phyloP scores from a whole-genome alignment of 2,797 vertebrate genomes.

The Petrocephalus schoutedeni region DNA sequence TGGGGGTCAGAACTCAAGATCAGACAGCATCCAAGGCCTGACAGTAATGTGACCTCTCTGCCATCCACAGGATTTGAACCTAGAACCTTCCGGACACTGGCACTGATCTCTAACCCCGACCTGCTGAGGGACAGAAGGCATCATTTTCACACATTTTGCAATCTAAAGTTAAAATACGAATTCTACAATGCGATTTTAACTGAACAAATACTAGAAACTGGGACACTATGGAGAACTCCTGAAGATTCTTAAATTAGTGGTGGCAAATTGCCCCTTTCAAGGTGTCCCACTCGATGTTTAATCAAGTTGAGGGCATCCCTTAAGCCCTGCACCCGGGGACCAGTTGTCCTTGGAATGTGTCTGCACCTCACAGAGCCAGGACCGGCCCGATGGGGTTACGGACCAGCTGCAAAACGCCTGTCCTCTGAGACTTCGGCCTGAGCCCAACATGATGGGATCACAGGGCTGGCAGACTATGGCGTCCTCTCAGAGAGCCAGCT shows the following conservation, averaged over 20 bases:
- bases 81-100: not conserved
- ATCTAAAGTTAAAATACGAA: not conserved
- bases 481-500: slow-evolving; percentile 63
- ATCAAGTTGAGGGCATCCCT: not conserved
- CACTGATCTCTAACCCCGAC: not conserved
- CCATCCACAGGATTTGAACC: not conserved
- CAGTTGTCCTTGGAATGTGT: slow-evolving; percentile 45
- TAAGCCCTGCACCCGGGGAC: not conserved
- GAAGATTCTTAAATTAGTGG: not conserved
- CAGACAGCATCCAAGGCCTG: not conserved
- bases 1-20: not conserved
- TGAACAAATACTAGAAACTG: not conserved
- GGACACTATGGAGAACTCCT: not conserved
- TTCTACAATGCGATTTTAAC: not conserved
- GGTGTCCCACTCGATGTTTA: not conserved
- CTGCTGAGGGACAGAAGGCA: not conserved
- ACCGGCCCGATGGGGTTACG: slow-evolving; percentile 46
- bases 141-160: not conserved
- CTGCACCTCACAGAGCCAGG: slow-evolving; percentile 37
- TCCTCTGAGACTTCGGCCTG: slow-evolving; percentile 42
- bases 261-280: not conserved
- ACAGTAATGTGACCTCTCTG: not conserved
- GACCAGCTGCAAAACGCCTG: slow-evolving; percentile 46
- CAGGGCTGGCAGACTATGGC: slow-evolving; percentile 53
- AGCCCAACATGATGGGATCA: slow-evolving; percentile 32